A percentile compares a stretch with the other conserved stretches of the same genome.
Conservation (phyloP, 1,140 invertebrate genomes). For the Ladona fulva region DNA sequence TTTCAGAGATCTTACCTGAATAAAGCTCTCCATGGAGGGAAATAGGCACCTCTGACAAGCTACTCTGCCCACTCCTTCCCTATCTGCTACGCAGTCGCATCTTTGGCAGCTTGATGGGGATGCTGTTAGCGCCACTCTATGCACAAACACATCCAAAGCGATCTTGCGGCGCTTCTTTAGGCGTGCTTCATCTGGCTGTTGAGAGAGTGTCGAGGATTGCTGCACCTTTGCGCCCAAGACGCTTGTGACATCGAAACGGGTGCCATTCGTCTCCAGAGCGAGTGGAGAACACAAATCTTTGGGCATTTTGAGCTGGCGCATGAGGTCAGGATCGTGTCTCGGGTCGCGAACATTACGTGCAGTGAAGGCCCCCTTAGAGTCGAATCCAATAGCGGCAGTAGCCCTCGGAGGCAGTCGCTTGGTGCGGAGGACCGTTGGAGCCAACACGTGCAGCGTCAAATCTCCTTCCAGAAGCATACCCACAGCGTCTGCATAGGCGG, state of each 20-base stretch:
- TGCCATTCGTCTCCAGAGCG: constrained; percentile 41
- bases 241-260: constrained; percentile 33
- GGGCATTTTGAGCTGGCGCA: constrained; percentile 33
- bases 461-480: constrained; percentile 34
- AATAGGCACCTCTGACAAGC: constrained; percentile 31
- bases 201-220: background rate
- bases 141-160: constrained; percentile 37
- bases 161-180: background rate
- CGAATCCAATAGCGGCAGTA: constrained; percentile 35
- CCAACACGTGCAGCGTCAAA: constrained; percentile 38
- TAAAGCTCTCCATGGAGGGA: background rate
- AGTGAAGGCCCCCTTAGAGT: constrained; percentile 35
- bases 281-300: constrained; percentile 40
- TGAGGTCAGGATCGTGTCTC: constrained; percentile 29
- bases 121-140: constrained; percentile 33
- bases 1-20: background rate
- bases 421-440: constrained; percentile 24
- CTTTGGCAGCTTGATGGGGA: constrained; percentile 35
- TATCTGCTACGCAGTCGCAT: constrained; percentile 39
- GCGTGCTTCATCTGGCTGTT: background rate
- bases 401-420: constrained; percentile 19
- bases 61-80: constrained; percentile 34
- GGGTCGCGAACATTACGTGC: constrained; percentile 30
- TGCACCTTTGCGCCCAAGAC: constrained; percentile 28
- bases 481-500: constrained; percentile 30